Base-by-base conservation (phyloP, 2,113 vertebrate species). In the Bothrops jararaca region DNA sequence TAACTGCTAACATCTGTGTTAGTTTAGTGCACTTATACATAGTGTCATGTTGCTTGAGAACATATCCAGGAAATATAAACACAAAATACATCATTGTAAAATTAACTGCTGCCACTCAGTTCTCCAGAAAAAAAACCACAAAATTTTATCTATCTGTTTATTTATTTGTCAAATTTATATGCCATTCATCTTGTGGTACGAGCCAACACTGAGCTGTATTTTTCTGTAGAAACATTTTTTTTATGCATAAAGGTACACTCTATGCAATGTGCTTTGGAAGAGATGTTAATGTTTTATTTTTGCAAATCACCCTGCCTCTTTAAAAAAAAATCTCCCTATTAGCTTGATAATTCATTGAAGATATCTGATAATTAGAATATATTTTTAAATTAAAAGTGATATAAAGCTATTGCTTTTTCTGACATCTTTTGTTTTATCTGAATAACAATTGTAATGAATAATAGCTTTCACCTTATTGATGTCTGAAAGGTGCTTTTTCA, bases 331-430 rank as follows among this genome's bases (percentile, higher is more conserved):
- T 48, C 10, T 80, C 89, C 60, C 86, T 39, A 18, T 53, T 92
- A 45, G 9, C 60, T 80, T 80, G 50, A 92, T 12, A 80, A n/a
- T 45, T 69, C 29, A 50, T 23, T 56, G 50, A 92, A 89, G 3
- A 15, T 3, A 20, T 92, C 85, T 92, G 52, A 45, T 26, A 54
- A 92, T 92, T 64, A 69, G 57, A 53, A n/a, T 18, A 45, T 56
- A 74, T 12, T 89, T 69, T 11, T 54, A 89, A 50, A 92, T 29
- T 22, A 53, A 80, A 69, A 80, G 15, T 29, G 4, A n/a, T 80
- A 88, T 20, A 74, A 89, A 92, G 60, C 87, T 45, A 45, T 56
- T 39, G 4, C 45, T 92, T 87, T 91, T 92, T 34, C 20, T 92
- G 58, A 74, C 86, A 54, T 88, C 45, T 88, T 92, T 56, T 56